Evolutionary conservation across 2,888 invertebrate genomes (phyloP), one percentile per base, ranked within the genome.

Genomic region (Strigamia maritima): DNA sequence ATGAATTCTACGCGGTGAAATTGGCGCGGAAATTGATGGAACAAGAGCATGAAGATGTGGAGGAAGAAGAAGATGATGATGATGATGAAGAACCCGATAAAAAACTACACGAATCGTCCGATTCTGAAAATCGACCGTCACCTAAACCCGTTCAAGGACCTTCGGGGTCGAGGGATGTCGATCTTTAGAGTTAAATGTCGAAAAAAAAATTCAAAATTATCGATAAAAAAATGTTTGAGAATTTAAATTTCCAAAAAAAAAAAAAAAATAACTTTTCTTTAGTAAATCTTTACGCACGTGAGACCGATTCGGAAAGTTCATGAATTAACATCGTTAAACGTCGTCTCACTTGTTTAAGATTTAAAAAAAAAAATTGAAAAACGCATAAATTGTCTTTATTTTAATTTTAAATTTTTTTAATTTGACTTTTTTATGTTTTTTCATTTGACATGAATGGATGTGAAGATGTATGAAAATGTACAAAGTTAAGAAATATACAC

Each of bases 1-100:
- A 98, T 87, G 99, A 99, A 87, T 98, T 94, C 87, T 93, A 96
- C 87, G 97, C 97, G 0, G 92, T 98, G 8, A 94, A 95, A 86
- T 87, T 97, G 84, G 97, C 97, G 28, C 90, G 95, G 83, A 93
- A 97, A 86, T 88, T 97, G 82, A 90, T 97, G 88, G 91, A 94
- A 82, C 93, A 96, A 84, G 97, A 97, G 80, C 93, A 93, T 35
- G 94, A 94, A 1, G 94, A 94, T 0, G 94, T 93, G 1, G 91
- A 91, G 0, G 89, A 89, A 0, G 87, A 87, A 0, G 87, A 86
- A 19, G 85, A 85, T 10, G 84, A 84, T 14, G 80, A 81, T 24
- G 74, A 81, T 14, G 82, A 82, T 19, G 79, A 81, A 75, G 78
- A 79, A 77, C 81, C 70, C 14, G 76, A 81, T 16, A 74, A 77